phyloP scores from a whole-genome alignment of 2,797 vertebrate species.

The Xenops minutus region DNA sequence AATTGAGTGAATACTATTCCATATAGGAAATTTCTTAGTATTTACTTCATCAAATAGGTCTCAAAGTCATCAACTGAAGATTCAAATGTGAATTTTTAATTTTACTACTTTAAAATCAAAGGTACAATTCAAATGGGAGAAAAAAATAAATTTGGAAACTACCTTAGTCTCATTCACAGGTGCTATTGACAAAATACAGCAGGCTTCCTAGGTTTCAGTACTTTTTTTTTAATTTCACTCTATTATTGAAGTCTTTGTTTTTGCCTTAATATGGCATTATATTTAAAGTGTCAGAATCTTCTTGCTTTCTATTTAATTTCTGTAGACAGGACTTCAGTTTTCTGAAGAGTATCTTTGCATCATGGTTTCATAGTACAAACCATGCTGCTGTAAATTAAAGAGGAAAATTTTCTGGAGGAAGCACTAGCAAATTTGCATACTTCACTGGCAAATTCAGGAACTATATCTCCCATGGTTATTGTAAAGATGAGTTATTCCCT shows the following conservation, averaged over 20 bases:
- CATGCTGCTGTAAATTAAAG: not conserved
- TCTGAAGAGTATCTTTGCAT: not conserved
- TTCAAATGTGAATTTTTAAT: not conserved
- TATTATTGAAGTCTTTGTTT: not conserved
- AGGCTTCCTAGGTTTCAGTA: not conserved
- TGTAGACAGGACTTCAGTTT: not conserved
- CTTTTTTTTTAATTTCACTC: not conserved
- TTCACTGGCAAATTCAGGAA: not conserved
- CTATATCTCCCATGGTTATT: rapidly evolving
- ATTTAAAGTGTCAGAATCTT: not conserved
- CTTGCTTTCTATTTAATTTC: not conserved
- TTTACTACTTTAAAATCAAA: not conserved
- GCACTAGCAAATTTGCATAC: not conserved
- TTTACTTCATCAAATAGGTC: not conserved
- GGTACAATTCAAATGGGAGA: not conserved
- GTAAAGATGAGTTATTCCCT: not conserved
- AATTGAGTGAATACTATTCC: not conserved
- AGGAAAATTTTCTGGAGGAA: not conserved
- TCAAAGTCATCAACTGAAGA: not conserved
- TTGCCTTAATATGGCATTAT: not conserved
- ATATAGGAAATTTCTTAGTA: not conserved
- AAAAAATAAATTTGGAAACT: not conserved
- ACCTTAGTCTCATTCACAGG: not conserved
- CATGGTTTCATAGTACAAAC: not conserved
- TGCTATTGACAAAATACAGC: not conserved